These are phyloP conservation scores for Sericinus montela DNA, from an alignment of 2,888 invertebrate species.

Conservation along the genomic window DNA sequence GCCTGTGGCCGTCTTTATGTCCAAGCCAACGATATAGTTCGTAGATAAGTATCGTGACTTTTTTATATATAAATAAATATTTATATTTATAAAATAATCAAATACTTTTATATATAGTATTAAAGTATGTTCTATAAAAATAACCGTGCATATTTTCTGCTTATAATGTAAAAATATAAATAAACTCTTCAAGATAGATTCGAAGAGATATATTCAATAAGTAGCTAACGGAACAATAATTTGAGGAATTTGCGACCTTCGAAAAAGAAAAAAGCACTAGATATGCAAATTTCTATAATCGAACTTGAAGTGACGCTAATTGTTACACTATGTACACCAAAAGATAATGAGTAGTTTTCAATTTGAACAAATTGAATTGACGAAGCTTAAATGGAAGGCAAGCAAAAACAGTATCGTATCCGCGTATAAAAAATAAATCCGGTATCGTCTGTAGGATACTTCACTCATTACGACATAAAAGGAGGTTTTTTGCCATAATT, in stretches of 20 bases:
- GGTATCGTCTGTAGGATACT: conserved; percentile 41
- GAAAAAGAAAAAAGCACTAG: neutral
- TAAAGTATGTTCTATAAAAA: too few relatives aligned
- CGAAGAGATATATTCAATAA: too few relatives aligned
- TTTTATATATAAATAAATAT: too few relatives aligned
- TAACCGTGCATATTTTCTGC: too few relatives aligned
- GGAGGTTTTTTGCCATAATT: conserved; percentile 52
- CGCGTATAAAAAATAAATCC: conserved; percentile 51
- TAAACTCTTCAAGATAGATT: too few relatives aligned
- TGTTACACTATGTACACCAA: conserved; percentile 1
- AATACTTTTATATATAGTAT: too few relatives aligned
- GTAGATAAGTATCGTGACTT: too few relatives aligned
- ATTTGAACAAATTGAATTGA: conserved; percentile 7
- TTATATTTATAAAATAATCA: too few relatives aligned
- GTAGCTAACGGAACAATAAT: conserved; percentile 14
- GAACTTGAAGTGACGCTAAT: conserved; percentile 4
- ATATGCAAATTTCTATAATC: conserved; percentile 10
- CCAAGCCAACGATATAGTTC: too few relatives aligned
- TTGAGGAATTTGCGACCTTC: neutral
- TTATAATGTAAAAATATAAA: too few relatives aligned
- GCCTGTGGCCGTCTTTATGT: too few relatives aligned
- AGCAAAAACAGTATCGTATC: conserved; percentile 5
- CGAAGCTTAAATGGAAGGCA: conserved; percentile 1
- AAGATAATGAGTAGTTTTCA: conserved; percentile 10
- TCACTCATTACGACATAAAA: conserved; percentile 40